These are phyloP conservation scores for Pristionchus exspectatus DNA, from an alignment of 2,888 invertebrate species.

Conservation along the genomic window DNA sequence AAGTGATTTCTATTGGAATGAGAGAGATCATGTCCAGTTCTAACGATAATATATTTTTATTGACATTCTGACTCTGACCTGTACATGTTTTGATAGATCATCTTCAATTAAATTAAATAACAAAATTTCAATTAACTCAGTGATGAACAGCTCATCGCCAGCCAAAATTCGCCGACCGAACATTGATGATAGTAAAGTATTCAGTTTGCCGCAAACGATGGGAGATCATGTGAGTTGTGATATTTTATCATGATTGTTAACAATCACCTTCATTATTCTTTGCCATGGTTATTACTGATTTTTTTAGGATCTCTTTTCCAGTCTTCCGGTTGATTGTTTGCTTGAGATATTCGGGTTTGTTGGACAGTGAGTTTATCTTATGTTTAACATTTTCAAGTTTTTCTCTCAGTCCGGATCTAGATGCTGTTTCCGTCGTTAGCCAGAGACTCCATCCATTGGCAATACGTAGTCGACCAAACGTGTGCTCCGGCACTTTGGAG, in stretches of 20 bases:
- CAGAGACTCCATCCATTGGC: background rate
- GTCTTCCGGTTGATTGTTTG: background rate
- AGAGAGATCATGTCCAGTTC: too few relatives aligned
- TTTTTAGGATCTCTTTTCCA: background rate
- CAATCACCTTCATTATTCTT: too few relatives aligned
- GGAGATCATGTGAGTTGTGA: background rate
- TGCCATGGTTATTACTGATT: too few relatives aligned
- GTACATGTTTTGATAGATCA: too few relatives aligned
- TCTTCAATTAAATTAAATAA: too few relatives aligned
- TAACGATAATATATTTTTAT: too few relatives aligned
- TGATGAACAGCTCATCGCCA: too few relatives aligned
- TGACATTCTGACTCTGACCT: too few relatives aligned
- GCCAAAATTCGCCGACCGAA: background rate
- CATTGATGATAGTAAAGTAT: background rate
- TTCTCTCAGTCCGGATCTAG: background rate
- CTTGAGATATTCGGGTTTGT: background rate
- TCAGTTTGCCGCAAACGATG: background rate
- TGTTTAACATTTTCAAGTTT: background rate
- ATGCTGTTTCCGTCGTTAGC: background rate
- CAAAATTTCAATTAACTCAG: too few relatives aligned
- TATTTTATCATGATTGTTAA: background rate
- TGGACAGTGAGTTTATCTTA: background rate
- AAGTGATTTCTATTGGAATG: too few relatives aligned
- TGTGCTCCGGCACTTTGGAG: background rate
- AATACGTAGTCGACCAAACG: background rate